A percentile compares a stretch with the other conserved stretches of the same genome.
Evolutionary conservation across 2,888 invertebrate genomes (phyloP).

Genomic region (Epinotia bilunana): DNA sequence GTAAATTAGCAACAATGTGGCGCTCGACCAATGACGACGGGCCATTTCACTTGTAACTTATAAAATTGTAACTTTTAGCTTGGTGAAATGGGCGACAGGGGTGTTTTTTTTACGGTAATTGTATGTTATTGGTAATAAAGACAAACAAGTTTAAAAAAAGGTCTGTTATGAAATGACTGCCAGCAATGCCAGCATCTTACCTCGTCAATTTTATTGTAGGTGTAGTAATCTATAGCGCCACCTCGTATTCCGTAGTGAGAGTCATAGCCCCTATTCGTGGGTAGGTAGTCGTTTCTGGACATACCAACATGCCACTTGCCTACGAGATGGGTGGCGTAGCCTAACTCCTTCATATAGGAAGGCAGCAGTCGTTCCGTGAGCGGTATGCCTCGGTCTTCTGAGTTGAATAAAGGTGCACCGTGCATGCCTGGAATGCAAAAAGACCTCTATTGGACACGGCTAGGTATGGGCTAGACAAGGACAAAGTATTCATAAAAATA

Average conservation of each 20-base stretch:
- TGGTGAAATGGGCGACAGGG: too few relatives aligned
- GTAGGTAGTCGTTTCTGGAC: conserved; percentile 88
- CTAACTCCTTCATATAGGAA: conserved; percentile 86
- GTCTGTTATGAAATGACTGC: not conserved
- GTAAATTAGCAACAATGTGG: too few relatives aligned
- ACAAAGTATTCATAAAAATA: not conserved
- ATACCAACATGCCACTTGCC: conserved; percentile 97
- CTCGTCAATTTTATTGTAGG: conserved; percentile 74
- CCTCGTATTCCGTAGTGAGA: conserved; percentile 92
- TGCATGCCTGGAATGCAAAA: conserved; percentile 72
- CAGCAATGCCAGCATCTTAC: conserved; percentile 56
- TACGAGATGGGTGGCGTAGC: conserved; percentile 92
- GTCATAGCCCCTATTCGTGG: conserved; percentile 91
- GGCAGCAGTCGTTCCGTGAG: conserved; percentile 84
- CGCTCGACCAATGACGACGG: too few relatives aligned
- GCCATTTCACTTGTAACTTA: too few relatives aligned
- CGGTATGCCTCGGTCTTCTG: conserved; percentile 79
- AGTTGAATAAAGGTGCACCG: conserved; percentile 70
- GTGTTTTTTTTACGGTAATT: not conserved
- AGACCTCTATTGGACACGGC: not conserved
- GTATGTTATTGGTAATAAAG: not conserved
- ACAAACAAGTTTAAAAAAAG: not conserved
- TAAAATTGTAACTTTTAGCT: too few relatives aligned
- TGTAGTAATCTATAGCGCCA: conserved; percentile 90
- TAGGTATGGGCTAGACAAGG: not conserved